Evolutionary conservation across 2,888 invertebrate species (phyloP).

Genomic region (Coenonympha arcania): DNA sequence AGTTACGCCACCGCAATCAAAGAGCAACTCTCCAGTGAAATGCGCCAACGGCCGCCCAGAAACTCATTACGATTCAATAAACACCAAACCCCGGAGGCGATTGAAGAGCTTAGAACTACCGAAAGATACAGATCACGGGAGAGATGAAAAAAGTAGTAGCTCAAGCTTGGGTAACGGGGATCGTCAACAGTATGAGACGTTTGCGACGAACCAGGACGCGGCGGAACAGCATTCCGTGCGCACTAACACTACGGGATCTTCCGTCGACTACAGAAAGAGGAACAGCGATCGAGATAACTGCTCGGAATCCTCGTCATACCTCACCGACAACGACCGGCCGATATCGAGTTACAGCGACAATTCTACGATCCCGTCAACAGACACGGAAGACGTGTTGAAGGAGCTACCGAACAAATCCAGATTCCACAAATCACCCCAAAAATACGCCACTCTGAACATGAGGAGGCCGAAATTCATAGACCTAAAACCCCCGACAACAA

Average conservation of each 20-base stretch:
- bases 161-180: conserved; percentile 60
- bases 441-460: conserved; percentile 66
- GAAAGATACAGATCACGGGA: conserved; percentile 47
- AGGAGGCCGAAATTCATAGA: conserved; percentile 68
- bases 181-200: conserved; percentile 54
- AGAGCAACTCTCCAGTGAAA: conserved; percentile 58
- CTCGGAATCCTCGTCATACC: conserved; percentile 68
- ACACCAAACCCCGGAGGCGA: conserved; percentile 65
- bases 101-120: conserved; percentile 62
- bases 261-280: conserved; percentile 63
- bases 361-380: conserved; percentile 68
- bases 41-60: conserved; percentile 49
- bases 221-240: conserved; percentile 65
- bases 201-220: conserved; percentile 56
- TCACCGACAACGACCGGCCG: conserved; percentile 68
- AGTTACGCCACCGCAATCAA: conserved; percentile 59
- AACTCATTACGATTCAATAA: conserved; percentile 67
- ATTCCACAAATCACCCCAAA: conserved; percentile 68
- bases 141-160: conserved; percentile 52
- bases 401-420: conserved; percentile 67
- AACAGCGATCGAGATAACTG: conserved; percentile 70
- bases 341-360: conserved; percentile 71
- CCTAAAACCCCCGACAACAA: conserved; percentile 45
- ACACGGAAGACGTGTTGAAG: conserved; percentile 67
- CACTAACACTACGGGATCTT: conserved; percentile 60